These are phyloP conservation scores for Paradoxurus hermaphroditus DNA, from an alignment of 2,113 vertebrate genomes.

Conservation along the genomic window DNA sequence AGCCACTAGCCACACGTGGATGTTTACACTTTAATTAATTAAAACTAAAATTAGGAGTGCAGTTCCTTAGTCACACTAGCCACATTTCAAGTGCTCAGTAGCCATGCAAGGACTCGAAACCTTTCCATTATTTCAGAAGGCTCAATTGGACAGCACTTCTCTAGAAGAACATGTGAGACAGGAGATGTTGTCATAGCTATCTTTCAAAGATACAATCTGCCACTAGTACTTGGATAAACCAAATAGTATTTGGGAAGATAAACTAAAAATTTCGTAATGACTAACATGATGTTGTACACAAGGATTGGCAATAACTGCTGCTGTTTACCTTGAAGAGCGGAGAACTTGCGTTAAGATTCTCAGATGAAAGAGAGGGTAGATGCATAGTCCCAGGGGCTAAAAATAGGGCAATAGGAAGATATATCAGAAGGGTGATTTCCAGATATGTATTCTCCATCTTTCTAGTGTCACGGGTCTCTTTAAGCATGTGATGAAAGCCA, in stretches of 20 bases:
- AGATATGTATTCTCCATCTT: not conserved
- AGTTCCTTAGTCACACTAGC: not conserved
- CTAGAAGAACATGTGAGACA: not conserved
- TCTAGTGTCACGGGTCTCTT: not conserved
- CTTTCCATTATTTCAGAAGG: not conserved
- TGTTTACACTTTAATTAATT: not conserved
- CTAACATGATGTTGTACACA: not conserved
- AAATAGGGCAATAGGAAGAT: not conserved
- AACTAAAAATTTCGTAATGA: not conserved
- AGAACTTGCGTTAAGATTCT: not conserved
- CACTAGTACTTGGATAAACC: not conserved
- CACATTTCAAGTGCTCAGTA: not conserved
- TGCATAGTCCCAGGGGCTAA: not conserved
- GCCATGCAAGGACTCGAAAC: not conserved
- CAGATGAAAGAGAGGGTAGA: not conserved
- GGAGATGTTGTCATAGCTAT: not conserved
- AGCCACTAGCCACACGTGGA: not conserved
- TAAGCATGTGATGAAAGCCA: not conserved
- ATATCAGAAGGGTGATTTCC: not conserved
- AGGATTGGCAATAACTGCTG: not conserved
- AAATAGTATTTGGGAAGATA: not conserved
- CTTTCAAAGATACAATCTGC: not conserved
- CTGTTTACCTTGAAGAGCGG: not conserved
- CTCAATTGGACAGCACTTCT: not conserved
- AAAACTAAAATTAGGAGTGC: not conserved